Evolutionary conservation across 2,113 vertebrate species (phyloP), one percentile per base, ranked within the genome.

Genomic region (Diadophis punctatus): DNA sequence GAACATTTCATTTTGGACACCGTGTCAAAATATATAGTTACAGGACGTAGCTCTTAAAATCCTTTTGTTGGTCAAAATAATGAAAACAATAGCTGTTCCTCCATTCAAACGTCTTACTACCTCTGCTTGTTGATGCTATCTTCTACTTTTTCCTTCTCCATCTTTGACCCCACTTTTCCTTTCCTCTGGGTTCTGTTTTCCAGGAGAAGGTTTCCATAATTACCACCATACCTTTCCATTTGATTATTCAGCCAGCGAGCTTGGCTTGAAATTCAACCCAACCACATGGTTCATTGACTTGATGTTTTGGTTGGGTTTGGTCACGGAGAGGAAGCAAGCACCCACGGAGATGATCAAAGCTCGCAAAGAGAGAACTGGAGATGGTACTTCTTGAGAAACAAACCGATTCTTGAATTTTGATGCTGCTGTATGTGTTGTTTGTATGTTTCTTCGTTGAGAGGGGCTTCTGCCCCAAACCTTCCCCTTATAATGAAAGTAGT

Each of bases 221-320:
- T 98, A 97, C 94, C 97, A 98, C 92, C 98, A 98, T 89, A 98
- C 98, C 23, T 98, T 98, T 91, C 98, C 98, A 2, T 98, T 98
- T 0, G 98, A 98, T 96, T 98, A 98, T 95, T 98, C 98, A 1
- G 97, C 97, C 18, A 98, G 98, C 0, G 98, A 98, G 96, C 97
- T 98, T 93, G 98, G 98, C 93, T 94, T 98, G 91, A 97, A 97
- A 93, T 97, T 98, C 96, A 98, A 98, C 96, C 98, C 97, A 46
- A 98, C 98, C 95, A 98, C 98, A 4, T 98, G 98, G 97, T 98
- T 98, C 96, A 98, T 98, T 96, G 98, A 98, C 95, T 97, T 98
- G 96, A 98, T 98, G 98, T 98, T 97, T 94, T 98, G 97, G 96
- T 93, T 98, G 94, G 98, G 98, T 56, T 91, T 98, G 92, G 98